phyloP scores from a whole-genome alignment of 2,797 vertebrate species.

The Danio tinwini region DNA sequence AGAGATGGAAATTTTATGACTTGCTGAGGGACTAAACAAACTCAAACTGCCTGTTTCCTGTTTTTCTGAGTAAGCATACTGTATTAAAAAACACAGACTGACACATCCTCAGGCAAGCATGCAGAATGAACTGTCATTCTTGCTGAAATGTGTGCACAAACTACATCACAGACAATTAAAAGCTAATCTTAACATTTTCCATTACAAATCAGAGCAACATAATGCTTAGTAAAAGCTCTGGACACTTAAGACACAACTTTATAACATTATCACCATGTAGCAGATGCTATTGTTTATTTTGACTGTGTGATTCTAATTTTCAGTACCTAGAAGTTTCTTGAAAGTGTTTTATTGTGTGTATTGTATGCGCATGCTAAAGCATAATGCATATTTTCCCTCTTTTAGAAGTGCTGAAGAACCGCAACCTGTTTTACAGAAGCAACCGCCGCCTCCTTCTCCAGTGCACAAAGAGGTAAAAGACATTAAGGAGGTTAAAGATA shows the following conservation, averaged over 20 bases:
- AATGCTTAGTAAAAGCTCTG: not conserved
- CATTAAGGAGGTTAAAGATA: conserved; percentile 59
- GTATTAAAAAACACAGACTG: conserved; percentile 13
- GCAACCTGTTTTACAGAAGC: conserved; percentile 61
- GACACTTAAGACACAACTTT: not conserved
- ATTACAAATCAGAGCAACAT: too few relatives aligned
- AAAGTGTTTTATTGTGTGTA: not conserved
- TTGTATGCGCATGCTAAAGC: not conserved
- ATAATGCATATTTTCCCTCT: not conserved
- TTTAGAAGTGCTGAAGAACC: conserved; percentile 69
- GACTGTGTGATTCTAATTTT: not conserved
- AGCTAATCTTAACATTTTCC: not conserved
- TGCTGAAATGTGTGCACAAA: not conserved
- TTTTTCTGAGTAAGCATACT: conserved; percentile 63
- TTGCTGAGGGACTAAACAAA: conserved; percentile 67
- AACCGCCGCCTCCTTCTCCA: conserved; percentile 34
- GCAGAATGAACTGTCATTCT: not conserved
- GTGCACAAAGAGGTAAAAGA: conserved; percentile 64
- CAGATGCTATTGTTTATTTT: not conserved
- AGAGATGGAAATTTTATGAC: conserved; percentile 75
- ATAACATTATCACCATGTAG: not conserved
- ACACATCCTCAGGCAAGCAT: not conserved
- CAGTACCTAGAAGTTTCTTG: not conserved
- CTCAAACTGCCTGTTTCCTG: conserved; percentile 70
- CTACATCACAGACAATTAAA: not conserved